These are phyloP conservation scores for Cephalopterus ornatus DNA, from an alignment of 2,113 vertebrate genomes.

Conservation along the genomic window DNA sequence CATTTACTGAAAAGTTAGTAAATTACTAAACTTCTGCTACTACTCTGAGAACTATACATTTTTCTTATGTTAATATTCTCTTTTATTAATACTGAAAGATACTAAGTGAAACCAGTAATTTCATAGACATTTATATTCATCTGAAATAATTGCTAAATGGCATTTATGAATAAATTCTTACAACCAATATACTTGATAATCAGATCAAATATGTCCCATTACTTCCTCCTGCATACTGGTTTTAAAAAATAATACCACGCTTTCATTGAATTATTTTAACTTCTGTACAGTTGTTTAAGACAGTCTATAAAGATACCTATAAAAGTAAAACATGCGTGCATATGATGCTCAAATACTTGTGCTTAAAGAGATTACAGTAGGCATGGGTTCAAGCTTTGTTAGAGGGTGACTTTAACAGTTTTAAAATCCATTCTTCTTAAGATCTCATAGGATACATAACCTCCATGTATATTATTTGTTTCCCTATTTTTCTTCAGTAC, in stretches of 20 bases:
- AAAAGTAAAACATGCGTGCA: background rate
- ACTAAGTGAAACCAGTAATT: conserved; percentile 27
- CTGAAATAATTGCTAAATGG: conserved; percentile 63
- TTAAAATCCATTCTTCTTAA: background rate
- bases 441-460: background rate
- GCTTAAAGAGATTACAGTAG: background rate
- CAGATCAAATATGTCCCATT: conserved; percentile 37
- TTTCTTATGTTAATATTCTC: conserved; percentile 60
- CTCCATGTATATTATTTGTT: background rate
- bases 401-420: background rate
- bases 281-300: background rate
- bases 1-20: conserved; percentile 46
- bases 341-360: background rate
- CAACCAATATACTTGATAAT: conserved; percentile 61
- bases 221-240: conserved; percentile 8
- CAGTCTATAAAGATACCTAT: background rate
- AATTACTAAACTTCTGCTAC: conserved; percentile 60
- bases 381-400: background rate
- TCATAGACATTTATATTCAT: conserved; percentile 62
- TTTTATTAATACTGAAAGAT: conserved; percentile 60
- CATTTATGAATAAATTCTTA: conserved; percentile 67
- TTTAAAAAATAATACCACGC: background rate
- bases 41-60: background rate
- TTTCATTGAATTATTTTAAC: background rate
- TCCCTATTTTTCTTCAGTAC: background rate